Evolutionary conservation across 2,113 vertebrate species (phyloP).

Genomic region (Forbesichthys agassizii): DNA sequence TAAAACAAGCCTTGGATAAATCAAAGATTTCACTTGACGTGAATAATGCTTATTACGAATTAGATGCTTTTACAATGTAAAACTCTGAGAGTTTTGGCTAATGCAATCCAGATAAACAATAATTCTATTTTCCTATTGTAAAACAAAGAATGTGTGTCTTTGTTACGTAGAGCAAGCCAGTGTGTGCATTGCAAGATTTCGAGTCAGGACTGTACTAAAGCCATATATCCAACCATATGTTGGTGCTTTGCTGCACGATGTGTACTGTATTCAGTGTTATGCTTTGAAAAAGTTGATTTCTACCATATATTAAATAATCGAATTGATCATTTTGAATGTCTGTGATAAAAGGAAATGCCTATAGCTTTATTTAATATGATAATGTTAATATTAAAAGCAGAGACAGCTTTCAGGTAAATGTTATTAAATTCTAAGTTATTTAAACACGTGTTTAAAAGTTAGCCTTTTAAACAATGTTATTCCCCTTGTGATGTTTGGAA

Average conservation of each 20-base stretch:
- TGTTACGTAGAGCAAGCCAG: conserved; percentile 83
- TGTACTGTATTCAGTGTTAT: conserved; percentile 88
- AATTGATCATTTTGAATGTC: conserved; percentile 90
- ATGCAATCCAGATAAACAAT: conserved; percentile 2
- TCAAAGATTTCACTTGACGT: conserved; percentile 36
- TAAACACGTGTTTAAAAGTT: conserved; percentile 7
- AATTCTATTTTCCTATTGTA: neutral
- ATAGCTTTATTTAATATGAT: conserved; percentile 82
- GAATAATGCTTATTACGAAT: conserved; percentile 22
- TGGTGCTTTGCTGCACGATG: conserved; percentile 87
- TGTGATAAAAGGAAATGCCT: conserved; percentile 89
- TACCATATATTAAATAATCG: conserved; percentile 86
- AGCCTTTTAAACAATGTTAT: neutral
- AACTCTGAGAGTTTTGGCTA: conserved; percentile 1
- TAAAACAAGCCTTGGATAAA: conserved; percentile 10
- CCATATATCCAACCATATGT: conserved; percentile 78
- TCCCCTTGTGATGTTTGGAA: no score
- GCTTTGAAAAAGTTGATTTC: conserved; percentile 88
- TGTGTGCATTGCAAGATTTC: conserved; percentile 78
- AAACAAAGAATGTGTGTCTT: conserved; percentile 87
- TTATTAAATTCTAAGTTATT: conserved; percentile 33
- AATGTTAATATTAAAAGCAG: conserved; percentile 74
- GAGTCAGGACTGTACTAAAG: conserved; percentile 72
- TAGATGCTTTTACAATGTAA: neutral
- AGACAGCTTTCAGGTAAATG: conserved; percentile 73